A percentile compares a stretch with the other conserved stretches of the same genome.
Evolutionary conservation across 2,113 vertebrate genomes (phyloP).

Genomic region (Lagopus muta): DNA sequence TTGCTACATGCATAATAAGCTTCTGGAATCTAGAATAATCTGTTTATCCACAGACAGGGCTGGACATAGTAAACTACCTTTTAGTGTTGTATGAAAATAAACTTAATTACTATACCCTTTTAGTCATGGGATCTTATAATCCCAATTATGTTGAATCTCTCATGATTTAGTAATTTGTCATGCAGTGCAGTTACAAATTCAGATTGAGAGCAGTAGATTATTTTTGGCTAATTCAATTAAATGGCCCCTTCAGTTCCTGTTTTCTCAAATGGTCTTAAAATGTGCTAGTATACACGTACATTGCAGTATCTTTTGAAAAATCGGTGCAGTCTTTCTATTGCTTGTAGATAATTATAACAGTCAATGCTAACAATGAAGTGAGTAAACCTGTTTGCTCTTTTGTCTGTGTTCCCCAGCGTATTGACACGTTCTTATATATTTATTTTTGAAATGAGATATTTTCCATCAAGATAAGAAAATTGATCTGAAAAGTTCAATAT

Average conservation of each 20-base stretch:
- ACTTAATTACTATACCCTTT: constrained; percentile 15
- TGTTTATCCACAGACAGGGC: neutral
- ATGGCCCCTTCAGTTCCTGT: constrained; percentile 15
- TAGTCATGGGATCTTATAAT: neutral
- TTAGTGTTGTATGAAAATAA: constrained; percentile 13
- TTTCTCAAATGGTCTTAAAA: constrained; percentile 22
- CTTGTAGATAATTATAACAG: neutral
- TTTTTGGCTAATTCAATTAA: constrained; percentile 49
- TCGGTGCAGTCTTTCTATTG: neutral
- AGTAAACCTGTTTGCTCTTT: neutral
- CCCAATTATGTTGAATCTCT: neutral
- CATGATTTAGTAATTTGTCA: constrained; percentile 18
- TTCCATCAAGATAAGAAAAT: neutral
- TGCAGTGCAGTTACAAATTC: neutral
- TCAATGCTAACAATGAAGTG: neutral
- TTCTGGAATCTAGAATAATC: constrained; percentile 34
- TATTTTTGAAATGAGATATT: neutral
- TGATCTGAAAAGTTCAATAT: neutral
- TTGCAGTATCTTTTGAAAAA: constrained; percentile 1
- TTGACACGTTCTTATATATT: neutral
- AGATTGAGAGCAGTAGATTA: constrained; percentile 9
- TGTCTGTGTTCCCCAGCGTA: neutral
- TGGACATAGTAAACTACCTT: neutral
- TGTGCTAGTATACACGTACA: constrained; percentile 34
- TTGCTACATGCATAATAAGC: neutral